Conservation (phyloP, 30 jellyfish, hydroid and myxozoan species). For the Aurelia coerulea region DNA sequence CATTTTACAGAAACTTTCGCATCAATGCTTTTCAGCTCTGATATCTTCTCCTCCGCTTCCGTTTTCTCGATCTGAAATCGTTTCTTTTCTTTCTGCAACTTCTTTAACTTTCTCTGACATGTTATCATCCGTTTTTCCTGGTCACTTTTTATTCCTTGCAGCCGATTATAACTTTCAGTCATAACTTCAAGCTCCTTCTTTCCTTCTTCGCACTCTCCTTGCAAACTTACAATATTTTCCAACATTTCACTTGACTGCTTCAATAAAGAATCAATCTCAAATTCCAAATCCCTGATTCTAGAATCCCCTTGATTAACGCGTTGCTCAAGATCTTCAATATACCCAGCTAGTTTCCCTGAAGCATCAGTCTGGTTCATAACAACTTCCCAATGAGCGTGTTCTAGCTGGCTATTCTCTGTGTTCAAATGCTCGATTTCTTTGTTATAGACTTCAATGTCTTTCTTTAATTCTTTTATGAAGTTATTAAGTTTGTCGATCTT, state of each 20-base stretch:
- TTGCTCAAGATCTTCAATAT: conserved; percentile 81
- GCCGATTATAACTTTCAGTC: conserved; percentile 43
- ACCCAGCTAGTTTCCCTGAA: conserved; percentile 64
- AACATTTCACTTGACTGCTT: conserved; percentile 71
- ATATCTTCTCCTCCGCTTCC: conserved; percentile 70
- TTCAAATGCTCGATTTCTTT: conserved; percentile 70
- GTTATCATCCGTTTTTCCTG: conserved; percentile 78
- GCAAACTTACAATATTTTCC: conserved; percentile 62
- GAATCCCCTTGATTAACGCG: conserved; percentile 73
- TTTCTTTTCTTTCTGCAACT: conserved; percentile 87
- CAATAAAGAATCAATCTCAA: conserved; percentile 71
- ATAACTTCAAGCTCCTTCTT: conserved; percentile 64
- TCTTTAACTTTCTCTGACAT: conserved; percentile 68
- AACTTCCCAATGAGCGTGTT: conserved; percentile 56
- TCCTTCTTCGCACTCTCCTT: conserved; percentile 60
- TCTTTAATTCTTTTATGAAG: conserved; percentile 59
- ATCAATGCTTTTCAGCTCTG: conserved; percentile 48
- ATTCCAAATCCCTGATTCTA: conserved; percentile 79
- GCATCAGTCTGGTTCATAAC: conserved; percentile 58
- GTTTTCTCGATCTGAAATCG: conserved; percentile 58
- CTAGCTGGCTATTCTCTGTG: conserved; percentile 78
- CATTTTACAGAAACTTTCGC: conserved; percentile 50
- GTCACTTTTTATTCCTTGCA: conserved; percentile 66
- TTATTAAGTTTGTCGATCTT: conserved; percentile 60
- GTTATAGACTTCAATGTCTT: conserved; percentile 66